Evolutionary conservation across 2,113 vertebrate genomes (phyloP).

Genomic region (Callospermophilus lateralis): DNA sequence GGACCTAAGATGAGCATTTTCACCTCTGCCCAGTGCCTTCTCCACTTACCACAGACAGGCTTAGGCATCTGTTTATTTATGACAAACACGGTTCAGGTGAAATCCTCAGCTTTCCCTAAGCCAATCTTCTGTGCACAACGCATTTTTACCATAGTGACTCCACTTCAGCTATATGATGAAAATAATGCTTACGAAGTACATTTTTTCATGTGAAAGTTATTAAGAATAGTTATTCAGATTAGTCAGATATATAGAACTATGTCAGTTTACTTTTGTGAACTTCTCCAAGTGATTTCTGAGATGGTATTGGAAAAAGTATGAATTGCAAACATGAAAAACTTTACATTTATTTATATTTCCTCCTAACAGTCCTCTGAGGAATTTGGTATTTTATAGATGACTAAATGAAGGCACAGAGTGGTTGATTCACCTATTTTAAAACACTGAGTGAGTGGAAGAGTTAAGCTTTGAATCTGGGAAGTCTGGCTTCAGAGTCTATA

Average conservation of each 20-base stretch:
- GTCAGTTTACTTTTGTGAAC: not conserved
- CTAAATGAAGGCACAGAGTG: not conserved
- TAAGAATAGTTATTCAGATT: not conserved
- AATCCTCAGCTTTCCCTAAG: not conserved
- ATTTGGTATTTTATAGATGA: not conserved
- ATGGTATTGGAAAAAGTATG: not conserved
- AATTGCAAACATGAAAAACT: not conserved
- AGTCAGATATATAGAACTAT: not conserved
- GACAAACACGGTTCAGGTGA: not conserved
- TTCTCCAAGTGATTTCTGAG: constrained; percentile 17
- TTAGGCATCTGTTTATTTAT: not conserved
- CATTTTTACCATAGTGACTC: not conserved
- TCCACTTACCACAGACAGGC: not conserved
- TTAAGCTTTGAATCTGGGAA: not conserved
- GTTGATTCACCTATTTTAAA: not conserved
- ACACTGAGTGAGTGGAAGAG: not conserved
- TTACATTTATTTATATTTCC: not conserved
- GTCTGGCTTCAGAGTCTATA: not conserved
- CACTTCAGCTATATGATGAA: not conserved
- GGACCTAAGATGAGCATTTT: not conserved
- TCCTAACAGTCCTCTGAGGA: not conserved
- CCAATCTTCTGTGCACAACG: not conserved
- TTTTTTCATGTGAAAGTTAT: not conserved
- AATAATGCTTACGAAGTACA: not conserved
- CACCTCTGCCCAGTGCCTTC: not conserved